Evolutionary conservation across 2,888 invertebrate genomes (phyloP).

Genomic region (Barypeithes pellucidus): DNA sequence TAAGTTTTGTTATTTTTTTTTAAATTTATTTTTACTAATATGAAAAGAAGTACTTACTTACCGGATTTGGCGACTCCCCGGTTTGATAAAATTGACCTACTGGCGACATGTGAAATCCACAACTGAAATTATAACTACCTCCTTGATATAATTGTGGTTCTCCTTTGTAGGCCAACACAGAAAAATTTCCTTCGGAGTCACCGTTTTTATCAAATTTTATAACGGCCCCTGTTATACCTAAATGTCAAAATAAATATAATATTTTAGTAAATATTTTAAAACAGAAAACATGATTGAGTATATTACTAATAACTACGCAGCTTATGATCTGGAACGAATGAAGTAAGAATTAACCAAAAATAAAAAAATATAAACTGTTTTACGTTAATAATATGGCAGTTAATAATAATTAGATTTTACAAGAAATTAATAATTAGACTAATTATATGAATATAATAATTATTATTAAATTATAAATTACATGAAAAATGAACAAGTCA

Average conservation of each 20-base stretch:
- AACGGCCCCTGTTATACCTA: constrained; percentile 95
- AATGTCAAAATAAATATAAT: constrained; percentile 2
- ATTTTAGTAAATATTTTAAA: not conserved
- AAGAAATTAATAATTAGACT: too few relatives aligned
- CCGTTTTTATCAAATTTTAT: constrained; percentile 94
- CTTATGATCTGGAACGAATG: too few relatives aligned
- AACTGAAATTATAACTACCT: constrained; percentile 75
- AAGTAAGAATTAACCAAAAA: too few relatives aligned
- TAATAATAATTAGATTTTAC: too few relatives aligned
- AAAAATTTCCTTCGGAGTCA: constrained; percentile 98
- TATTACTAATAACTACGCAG: too few relatives aligned
- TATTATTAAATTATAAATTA: too few relatives aligned
- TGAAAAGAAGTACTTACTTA: constrained; percentile 71
- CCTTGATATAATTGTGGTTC: constrained; percentile 39
- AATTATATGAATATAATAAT: too few relatives aligned
- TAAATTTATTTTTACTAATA: not conserved
- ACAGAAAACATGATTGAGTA: too few relatives aligned
- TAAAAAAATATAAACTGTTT: too few relatives aligned
- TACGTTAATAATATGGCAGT: too few relatives aligned
- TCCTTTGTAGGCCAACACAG: constrained; percentile 85
- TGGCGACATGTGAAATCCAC: constrained; percentile 85
- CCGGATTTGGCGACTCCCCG: constrained; percentile 79
- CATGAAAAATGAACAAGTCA: too few relatives aligned
- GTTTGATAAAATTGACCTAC: constrained; percentile 87
- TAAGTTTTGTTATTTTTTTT: too few relatives aligned